phyloP scores from a whole-genome alignment of 2,113 vertebrate species.

The Galeopterus variegatus region DNA sequence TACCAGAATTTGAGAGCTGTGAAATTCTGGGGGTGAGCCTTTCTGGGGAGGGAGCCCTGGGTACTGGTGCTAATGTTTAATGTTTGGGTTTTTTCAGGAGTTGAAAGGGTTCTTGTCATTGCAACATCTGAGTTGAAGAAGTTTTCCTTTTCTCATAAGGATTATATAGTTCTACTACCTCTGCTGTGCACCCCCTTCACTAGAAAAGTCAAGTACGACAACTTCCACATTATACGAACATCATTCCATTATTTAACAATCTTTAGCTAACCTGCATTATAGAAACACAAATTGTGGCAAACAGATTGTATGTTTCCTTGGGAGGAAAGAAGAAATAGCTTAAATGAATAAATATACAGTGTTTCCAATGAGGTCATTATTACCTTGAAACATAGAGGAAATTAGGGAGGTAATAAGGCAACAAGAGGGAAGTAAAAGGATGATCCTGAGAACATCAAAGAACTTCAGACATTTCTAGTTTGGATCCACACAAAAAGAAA shows the following conservation, averaged over 20 bases:
- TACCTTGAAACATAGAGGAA: neutral
- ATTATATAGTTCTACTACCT: neutral
- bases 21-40: no score
- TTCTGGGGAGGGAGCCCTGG: neutral
- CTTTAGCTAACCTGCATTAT: neutral
- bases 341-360: neutral
- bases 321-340: neutral
- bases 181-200: neutral
- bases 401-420: neutral
- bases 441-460: neutral
- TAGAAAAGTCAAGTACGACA: constrained; percentile 15
- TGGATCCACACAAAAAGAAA: neutral
- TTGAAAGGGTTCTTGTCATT: neutral
- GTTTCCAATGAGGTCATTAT: neutral
- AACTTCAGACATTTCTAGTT: neutral
- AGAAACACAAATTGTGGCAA: neutral
- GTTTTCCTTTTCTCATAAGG: neutral
- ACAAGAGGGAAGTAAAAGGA: neutral
- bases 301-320: neutral
- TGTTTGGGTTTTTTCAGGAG: neutral
- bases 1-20: neutral
- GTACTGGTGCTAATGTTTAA: neutral
- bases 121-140: neutral
- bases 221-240: neutral
- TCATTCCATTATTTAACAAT: neutral